phyloP scores from a whole-genome alignment of 2,113 vertebrate genomes.

The Colius striatus region DNA sequence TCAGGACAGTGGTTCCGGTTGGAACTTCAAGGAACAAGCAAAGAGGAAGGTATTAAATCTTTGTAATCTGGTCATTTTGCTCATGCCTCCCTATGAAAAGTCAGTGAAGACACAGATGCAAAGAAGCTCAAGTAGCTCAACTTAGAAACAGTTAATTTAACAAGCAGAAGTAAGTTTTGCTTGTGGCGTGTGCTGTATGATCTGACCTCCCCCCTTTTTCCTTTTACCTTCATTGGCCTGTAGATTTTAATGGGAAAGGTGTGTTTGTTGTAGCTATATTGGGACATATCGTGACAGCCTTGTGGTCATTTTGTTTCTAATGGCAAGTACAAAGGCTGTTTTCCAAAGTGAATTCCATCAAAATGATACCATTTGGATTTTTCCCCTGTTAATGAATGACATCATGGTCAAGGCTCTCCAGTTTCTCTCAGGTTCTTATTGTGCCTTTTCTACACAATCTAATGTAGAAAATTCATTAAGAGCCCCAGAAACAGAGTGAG shows the following conservation, averaged over 20 bases:
- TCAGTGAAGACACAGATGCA: background rate
- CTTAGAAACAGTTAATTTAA: background rate
- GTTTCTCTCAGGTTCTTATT: background rate
- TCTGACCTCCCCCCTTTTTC: background rate
- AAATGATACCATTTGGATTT: background rate
- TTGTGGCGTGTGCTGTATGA: background rate
- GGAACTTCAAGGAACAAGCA: background rate
- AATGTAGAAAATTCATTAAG: background rate
- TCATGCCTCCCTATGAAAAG: background rate
- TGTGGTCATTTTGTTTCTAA: background rate
- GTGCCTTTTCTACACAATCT: background rate
- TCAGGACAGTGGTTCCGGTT: background rate
- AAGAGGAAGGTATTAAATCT: background rate
- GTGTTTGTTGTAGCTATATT: background rate
- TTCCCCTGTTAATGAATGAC: background rate
- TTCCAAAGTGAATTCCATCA: background rate
- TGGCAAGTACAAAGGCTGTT: background rate
- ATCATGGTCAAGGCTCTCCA: fast-evolving
- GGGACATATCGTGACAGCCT: background rate
- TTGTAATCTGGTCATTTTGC: background rate
- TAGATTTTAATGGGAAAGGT: background rate
- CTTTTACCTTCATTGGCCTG: background rate
- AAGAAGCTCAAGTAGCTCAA: background rate
- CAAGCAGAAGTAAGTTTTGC: background rate
- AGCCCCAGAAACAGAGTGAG: background rate